Evolutionary conservation across 1,140 invertebrate species (phyloP).

Genomic region (Drosophila quadrilineata): DNA sequence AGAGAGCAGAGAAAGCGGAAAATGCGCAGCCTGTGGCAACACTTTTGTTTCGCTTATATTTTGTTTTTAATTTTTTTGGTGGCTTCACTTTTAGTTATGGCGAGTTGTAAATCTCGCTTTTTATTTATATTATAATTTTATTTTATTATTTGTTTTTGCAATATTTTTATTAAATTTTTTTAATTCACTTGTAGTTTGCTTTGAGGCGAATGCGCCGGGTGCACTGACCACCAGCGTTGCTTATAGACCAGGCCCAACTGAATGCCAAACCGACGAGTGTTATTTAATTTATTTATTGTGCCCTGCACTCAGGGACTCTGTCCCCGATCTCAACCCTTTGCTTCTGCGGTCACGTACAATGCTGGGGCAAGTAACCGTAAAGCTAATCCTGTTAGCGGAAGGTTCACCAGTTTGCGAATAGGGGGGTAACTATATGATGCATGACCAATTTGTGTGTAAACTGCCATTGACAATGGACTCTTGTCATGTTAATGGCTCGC

Average conservation of each 20-base stretch:
- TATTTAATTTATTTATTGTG: conserved; percentile 68
- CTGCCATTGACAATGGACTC: conserved; percentile 64
- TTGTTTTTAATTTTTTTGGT: not conserved
- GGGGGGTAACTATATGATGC: not conserved
- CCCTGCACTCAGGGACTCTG: conserved; percentile 18
- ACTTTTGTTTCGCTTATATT: not conserved
- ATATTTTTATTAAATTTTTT: conserved; percentile 13
- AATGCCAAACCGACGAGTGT: conserved; percentile 35
- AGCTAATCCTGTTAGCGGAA: not conserved
- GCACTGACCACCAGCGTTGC: conserved; percentile 32
- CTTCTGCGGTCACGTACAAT: conserved; percentile 26
- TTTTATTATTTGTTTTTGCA: conserved; percentile 1
- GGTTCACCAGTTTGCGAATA: too few relatives aligned
- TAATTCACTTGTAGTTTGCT: conserved; percentile 20
- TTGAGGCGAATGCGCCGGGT: conserved; percentile 25
- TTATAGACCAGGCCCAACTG: conserved; percentile 49
- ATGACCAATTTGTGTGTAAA: conserved; percentile 58
- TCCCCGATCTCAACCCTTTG: not conserved
- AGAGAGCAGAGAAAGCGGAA: not conserved
- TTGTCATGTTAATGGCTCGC: conserved; percentile 62
- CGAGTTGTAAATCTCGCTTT: too few relatives aligned
- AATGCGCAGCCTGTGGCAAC: not conserved
- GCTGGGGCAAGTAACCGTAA: conserved; percentile 5
- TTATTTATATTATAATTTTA: not conserved
- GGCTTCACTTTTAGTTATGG: conserved; percentile 8